Base-by-base conservation (phyloP, 2,888 invertebrate genomes). In the Drosophila melanocephala region DNA sequence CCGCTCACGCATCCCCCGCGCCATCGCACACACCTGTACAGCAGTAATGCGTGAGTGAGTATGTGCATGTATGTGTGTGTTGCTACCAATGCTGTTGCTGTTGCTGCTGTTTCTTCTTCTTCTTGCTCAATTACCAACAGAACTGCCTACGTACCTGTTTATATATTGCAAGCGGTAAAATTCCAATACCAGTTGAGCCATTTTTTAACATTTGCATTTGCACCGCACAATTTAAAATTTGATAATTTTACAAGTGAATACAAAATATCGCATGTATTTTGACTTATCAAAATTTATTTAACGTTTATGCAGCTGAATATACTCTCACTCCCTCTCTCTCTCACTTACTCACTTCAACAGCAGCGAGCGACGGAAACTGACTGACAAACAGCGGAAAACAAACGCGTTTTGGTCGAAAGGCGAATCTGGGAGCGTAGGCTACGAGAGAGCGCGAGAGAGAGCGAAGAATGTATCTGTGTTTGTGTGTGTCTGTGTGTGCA, bases 101-200 rank as follows among this genome's bases (percentile, higher is more conserved):
- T 44, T 63, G 71, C 82, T 82, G 71, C 76, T 73, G 71, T 80
- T 80, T 66, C 56, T 33, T 69, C 58, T 59, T 66, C 69, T 66
- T 60, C 80, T 87, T 86, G 76, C 72, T 84, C 83, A 89, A 86
- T 81, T 89, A 83, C 81, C 85, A 88, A 89, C 77, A 74, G 79
- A 87, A 85, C 73, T 89, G 88, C 88, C 90, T 79, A 89, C 88
- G 88, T 88, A 90, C 90, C 77, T 89, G 84, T 79, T 84, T 77
- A 75, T 67, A 44, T 72, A 73, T 64, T 75, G 63, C 61, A 62
- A 72, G 62, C 68, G 60, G 53, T 66, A 51, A 68, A 60, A 57
- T 67, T 77, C 44, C 68, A 69, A 44, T 67, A 66, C 55, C 67
- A 67, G 39, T 28, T 28, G 39, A 71, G 55, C 52, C 83, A 83